These are phyloP conservation scores for Heteronetta atricapilla DNA, from an alignment of 2,113 vertebrate genomes.

Conservation along the genomic window DNA sequence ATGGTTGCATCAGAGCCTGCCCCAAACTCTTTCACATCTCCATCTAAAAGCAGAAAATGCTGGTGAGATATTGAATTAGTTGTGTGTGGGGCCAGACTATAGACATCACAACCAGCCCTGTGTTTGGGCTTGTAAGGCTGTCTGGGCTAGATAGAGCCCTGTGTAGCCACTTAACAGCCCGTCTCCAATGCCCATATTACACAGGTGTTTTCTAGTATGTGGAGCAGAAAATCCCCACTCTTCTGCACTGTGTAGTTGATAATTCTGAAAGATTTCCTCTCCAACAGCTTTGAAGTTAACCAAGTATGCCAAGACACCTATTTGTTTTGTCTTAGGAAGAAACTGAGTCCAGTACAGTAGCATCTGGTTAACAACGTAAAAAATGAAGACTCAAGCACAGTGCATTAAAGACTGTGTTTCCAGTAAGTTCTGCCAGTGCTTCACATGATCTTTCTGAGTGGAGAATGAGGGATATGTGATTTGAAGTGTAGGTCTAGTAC, in stretches of 20 bases:
- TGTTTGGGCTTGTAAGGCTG: background rate
- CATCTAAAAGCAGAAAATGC: background rate
- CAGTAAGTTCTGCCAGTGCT: background rate
- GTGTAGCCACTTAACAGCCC: background rate
- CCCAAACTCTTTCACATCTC: background rate
- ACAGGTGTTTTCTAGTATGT: background rate
- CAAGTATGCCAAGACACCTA: background rate
- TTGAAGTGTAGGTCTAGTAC: background rate
- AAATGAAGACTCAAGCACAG: background rate
- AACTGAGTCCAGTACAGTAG: background rate
- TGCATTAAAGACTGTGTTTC: background rate
- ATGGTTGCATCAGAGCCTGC: background rate
- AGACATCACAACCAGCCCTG: background rate
- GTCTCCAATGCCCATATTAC: background rate
- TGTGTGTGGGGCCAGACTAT: background rate
- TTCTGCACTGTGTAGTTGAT: background rate
- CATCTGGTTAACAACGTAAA: background rate
- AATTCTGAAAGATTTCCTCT: constrained; percentile 18
- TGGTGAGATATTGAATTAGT: background rate
- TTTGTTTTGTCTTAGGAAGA: constrained; percentile 11
- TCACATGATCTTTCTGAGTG: background rate
- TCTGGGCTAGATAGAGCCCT: background rate
- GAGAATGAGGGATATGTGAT: background rate
- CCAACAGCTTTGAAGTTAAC: background rate
- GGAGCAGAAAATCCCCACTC: background rate